Evolutionary conservation across 2,797 vertebrate genomes (phyloP).

Genomic region (Gambelia wislizenii): DNA sequence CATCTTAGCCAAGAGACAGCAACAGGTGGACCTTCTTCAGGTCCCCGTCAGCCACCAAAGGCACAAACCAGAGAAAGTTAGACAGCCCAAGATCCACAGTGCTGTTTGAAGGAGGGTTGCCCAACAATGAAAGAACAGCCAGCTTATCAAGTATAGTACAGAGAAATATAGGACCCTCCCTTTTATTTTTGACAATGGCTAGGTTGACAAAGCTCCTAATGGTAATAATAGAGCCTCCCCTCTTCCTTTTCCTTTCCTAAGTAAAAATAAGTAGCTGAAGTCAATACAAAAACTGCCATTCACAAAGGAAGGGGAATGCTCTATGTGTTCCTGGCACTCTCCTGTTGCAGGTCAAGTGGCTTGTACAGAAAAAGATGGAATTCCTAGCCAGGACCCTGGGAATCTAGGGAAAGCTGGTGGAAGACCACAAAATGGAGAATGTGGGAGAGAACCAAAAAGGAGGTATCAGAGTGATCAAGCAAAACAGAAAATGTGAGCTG

Average conservation of each 20-base stretch:
- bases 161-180: background rate
- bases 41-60: too few species aligned
- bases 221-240: background rate
- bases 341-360: too few species aligned
- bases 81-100: too few species aligned
- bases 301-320: too few species aligned
- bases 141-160: accelerated
- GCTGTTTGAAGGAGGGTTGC: background rate
- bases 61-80: background rate
- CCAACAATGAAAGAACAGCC: background rate
- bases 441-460: too few species aligned
- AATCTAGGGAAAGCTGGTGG: too few species aligned
- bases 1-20: background rate
- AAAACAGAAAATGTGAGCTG: background rate
- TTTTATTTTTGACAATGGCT: too few species aligned
- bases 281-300: too few species aligned
- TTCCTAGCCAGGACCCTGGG: too few species aligned
- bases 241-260: background rate
- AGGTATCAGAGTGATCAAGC: background rate
- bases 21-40: background rate
- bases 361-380: too few species aligned
- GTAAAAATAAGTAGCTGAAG: too few species aligned
- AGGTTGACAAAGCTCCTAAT: background rate
- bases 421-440: too few species aligned
- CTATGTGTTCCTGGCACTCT: background rate